A percentile compares a stretch with the other conserved stretches of the same genome.
Evolutionary conservation across 1,140 invertebrate genomes (phyloP).

Genomic region (Zaprionus nigranus): DNA sequence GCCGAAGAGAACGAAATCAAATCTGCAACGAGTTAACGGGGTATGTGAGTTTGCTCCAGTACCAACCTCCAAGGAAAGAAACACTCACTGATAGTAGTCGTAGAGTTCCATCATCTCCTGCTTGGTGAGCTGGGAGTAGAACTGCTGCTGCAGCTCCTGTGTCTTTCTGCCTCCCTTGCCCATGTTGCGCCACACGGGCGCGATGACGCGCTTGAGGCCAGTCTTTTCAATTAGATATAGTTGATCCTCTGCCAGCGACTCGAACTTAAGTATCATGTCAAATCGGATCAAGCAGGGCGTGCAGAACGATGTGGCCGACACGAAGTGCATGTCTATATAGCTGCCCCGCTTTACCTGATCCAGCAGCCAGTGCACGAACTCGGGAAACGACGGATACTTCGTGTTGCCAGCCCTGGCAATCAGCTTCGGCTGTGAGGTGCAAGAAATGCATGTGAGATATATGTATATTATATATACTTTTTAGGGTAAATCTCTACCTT

Average conservation of each 20-base stretch:
- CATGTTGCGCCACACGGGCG: slow-evolving; percentile 92
- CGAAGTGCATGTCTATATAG: slow-evolving; percentile 96
- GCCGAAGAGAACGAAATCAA: slow-evolving; percentile 94
- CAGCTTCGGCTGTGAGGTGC: slow-evolving; percentile 42
- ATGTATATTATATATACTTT: neutral
- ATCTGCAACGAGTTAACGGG: slow-evolving; percentile 85
- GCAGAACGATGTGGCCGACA: slow-evolving; percentile 93
- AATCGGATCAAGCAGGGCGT: slow-evolving; percentile 95
- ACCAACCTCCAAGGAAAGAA: neutral
- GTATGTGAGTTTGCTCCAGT: neutral
- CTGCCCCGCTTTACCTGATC: slow-evolving; percentile 87
- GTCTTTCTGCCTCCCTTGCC: slow-evolving; percentile 89
- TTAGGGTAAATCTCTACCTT: slow-evolving; percentile 76
- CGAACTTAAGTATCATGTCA: slow-evolving; percentile 94
- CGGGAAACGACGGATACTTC: slow-evolving; percentile 90
- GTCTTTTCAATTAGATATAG: slow-evolving; percentile 92
- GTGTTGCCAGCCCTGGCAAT: slow-evolving; percentile 76
- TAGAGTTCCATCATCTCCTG: slow-evolving; percentile 91
- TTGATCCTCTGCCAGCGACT: slow-evolving; percentile 94
- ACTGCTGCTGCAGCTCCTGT: slow-evolving; percentile 89
- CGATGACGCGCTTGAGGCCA: slow-evolving; percentile 90
- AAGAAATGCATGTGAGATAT: neutral
- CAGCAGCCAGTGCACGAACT: slow-evolving; percentile 91
- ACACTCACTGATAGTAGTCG: slow-evolving; percentile 90
- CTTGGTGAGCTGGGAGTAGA: slow-evolving; percentile 90